These are phyloP conservation scores for Ceratothoa steindachneri DNA, from an alignment of 2,888 invertebrate genomes.

Conservation along the genomic window DNA sequence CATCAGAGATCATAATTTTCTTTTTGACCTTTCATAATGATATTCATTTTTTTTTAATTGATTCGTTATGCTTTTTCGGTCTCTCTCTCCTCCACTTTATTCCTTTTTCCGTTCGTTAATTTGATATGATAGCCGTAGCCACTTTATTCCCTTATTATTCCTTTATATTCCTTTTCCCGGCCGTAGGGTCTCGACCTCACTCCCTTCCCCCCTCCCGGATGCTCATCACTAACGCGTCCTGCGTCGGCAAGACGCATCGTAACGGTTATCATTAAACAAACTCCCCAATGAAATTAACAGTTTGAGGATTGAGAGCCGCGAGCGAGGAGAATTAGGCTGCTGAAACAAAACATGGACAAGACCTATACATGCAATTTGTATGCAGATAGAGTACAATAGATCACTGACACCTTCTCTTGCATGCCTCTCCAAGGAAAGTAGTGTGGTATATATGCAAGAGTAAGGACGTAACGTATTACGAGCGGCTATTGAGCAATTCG, in stretches of 20 bases:
- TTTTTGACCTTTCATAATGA: neutral
- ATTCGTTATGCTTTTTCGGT: neutral
- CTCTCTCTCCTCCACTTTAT: neutral
- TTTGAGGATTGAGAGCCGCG: neutral
- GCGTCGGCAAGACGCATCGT: neutral
- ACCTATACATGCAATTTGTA: constrained; percentile 31
- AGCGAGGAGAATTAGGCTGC: neutral
- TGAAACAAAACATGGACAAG: constrained; percentile 6
- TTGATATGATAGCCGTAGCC: too few species aligned
- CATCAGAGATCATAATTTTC: neutral
- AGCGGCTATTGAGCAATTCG: neutral
- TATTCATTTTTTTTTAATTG: neutral
- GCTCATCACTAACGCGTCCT: neutral
- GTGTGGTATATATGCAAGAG: neutral
- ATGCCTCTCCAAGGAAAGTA: neutral
- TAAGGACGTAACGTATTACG: neutral
- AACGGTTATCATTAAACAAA: constrained; percentile 8
- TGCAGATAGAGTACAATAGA: constrained; percentile 30
- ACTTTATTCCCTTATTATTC: too few species aligned
- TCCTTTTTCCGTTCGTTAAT: too few species aligned
- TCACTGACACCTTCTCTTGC: constrained; percentile 23
- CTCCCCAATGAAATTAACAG: constrained; percentile 1
- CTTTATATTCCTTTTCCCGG: too few species aligned
- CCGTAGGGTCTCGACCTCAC: too few species aligned
- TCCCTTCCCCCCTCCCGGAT: too few species aligned